Evolutionary conservation across 35 echinoderm and acorn worm genomes (phyloP), one percentile per base, ranked within the genome.

Genomic region (Acanthaster planci): DNA sequence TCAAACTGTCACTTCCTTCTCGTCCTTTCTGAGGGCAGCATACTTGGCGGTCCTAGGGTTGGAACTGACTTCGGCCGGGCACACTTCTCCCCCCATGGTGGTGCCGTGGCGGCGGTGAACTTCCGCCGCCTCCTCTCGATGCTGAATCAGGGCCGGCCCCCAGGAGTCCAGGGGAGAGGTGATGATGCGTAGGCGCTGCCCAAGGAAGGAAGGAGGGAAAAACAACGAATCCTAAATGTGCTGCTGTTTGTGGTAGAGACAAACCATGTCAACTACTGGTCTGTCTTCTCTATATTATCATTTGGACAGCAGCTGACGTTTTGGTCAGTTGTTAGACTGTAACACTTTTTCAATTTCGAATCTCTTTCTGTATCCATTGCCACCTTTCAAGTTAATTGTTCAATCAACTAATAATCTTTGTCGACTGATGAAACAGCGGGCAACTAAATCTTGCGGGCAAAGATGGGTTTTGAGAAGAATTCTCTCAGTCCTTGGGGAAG

Each of bases 61-160:
- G 22, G 26, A 2, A 8, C 30, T 35, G 2, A 72, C 30, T 15
- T 12, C 34, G 29, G 22, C 34, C 64, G 26, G 34, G 14, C 85
- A 59, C 16, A 97, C 27, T 4, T 56, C 47, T 7, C 95, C 95
- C 16, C 95, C 95, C 95, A 97, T 97, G 40, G 91, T 97, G 39
- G 91, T 97, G 16, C 86, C 76, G 30, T 91, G 59, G 18, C 31
- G 77, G 16, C 78, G 32, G 53, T 97, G 95, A 4, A 93, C 82
- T 55, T 90, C 82, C 39, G 84, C 89, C 8, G 95, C 88, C 47
- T 93, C 95, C 26, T 82, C 22, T 14, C 95, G 84, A 53, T 93
- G 92, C n/a, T 78, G 38, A 31, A 81, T 57, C 34, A 97, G 44
- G 39, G 95, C 95, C 3, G 95, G 95, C 5, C 95, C 95, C 95